These are phyloP conservation scores for Zaprionus nigranus DNA, from an alignment of 1,140 invertebrate species.

Conservation along the genomic window DNA sequence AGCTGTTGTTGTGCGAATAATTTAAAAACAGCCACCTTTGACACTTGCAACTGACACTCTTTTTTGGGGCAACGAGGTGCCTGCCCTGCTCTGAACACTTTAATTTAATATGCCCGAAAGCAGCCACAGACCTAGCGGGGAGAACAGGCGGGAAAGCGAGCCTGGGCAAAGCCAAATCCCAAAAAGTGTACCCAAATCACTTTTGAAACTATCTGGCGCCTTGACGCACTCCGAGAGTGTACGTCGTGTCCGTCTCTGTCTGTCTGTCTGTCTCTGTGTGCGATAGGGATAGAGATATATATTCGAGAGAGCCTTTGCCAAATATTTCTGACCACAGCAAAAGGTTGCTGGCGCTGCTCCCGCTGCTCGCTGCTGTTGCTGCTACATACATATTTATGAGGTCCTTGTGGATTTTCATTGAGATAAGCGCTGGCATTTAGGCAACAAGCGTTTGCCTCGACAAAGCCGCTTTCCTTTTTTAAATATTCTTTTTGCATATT, in stretches of 20 bases:
- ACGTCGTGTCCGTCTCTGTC: no score
- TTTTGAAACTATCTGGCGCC: constrained; percentile 82
- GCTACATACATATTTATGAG: constrained; percentile 73
- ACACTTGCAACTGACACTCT: constrained; percentile 81
- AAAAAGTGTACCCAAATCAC: constrained; percentile 81
- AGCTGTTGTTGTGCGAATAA: constrained; percentile 68
- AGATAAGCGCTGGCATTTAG: constrained; percentile 76
- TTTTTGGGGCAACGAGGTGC: constrained; percentile 44
- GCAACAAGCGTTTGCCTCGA: constrained; percentile 50
- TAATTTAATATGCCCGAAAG: constrained; percentile 82
- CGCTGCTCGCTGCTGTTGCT: background rate
- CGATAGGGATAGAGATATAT: constrained; percentile 1
- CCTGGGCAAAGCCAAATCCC: constrained; percentile 73
- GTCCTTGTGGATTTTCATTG: constrained; percentile 76
- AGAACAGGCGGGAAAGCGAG: background rate
- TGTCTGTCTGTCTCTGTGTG: background rate
- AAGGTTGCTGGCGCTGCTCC: constrained; percentile 43
- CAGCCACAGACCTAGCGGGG: constrained; percentile 38
- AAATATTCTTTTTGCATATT: constrained; percentile 43
- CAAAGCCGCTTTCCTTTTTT: constrained; percentile 13
- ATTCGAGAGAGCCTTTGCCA: constrained; percentile 29
- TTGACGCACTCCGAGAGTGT: constrained; percentile 64
- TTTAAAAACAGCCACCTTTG: constrained; percentile 82
- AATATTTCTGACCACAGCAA: constrained; percentile 71
- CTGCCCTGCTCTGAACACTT: constrained; percentile 59